phyloP scores from a whole-genome alignment of 2,797 vertebrate species.

The Hydrocynus forskahlii region DNA sequence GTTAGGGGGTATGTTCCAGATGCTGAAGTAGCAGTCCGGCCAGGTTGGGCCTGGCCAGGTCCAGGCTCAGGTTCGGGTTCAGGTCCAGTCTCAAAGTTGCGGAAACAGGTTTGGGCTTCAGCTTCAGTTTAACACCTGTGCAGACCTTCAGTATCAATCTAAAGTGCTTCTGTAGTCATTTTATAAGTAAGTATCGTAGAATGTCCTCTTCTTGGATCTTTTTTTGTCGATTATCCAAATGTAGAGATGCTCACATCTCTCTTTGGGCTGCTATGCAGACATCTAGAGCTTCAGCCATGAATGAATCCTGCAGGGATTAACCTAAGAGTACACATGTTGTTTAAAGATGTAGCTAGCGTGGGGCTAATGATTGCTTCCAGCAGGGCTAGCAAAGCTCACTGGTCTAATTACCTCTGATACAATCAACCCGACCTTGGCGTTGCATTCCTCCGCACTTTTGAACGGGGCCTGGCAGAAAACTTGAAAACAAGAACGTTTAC shows the following conservation, averaged over 20 bases:
- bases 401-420: conserved; percentile 61
- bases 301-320: conserved; percentile 32
- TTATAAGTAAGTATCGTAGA: no score
- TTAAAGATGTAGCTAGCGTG: conserved; percentile 54
- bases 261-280: conserved; percentile 8
- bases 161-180: no score
- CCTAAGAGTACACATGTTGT: conserved; percentile 53
- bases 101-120: no score
- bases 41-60: no score
- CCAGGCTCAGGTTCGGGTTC: no score
- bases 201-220: no score
- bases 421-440: conserved; percentile 47
- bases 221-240: background rate
- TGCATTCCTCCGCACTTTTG: conserved; percentile 32
- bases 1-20: no score
- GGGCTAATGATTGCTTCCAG: conserved; percentile 63
- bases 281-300: background rate
- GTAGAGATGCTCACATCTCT: background rate
- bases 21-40: no score
- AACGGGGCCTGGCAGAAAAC: conserved; percentile 6
- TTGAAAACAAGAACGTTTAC: conserved; percentile 12
- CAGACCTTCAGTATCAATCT: no score
- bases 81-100: no score
- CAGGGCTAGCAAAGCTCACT: conserved; percentile 49
- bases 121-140: no score